A percentile compares a stretch with the other conserved stretches of the same genome.
These are phyloP conservation scores for Lamellibrachia luymesi DNA, from an alignment of 1,140 invertebrate genomes.

Conservation along the genomic window DNA sequence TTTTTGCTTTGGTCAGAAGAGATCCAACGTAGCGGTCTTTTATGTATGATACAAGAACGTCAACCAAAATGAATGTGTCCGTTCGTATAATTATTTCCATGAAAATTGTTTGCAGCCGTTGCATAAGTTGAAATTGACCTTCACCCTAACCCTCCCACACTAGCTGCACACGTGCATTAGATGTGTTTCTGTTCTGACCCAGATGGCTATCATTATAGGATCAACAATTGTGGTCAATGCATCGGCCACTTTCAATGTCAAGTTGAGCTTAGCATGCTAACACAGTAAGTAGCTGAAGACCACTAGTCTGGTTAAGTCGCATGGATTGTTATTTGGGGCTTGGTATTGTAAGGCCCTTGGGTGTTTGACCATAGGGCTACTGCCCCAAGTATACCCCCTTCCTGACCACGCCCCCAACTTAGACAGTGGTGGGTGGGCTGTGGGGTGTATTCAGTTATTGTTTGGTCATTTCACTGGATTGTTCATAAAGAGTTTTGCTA, in stretches of 20 bases:
- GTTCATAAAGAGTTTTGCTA: background rate
- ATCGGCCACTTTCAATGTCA: background rate
- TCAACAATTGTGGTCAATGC: background rate
- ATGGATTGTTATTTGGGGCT: background rate
- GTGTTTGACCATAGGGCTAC: background rate
- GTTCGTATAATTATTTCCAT: background rate
- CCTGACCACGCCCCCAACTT: background rate
- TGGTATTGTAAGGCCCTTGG: background rate
- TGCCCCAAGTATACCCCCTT: background rate
- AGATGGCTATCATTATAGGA: background rate
- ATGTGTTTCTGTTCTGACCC: background rate
- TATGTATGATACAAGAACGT: background rate
- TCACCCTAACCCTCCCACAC: background rate
- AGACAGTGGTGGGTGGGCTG: background rate
- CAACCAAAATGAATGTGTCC: background rate
- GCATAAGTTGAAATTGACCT: background rate
- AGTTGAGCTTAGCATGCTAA: background rate
- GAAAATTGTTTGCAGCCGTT: background rate
- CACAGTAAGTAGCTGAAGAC: background rate
- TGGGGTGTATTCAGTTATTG: background rate
- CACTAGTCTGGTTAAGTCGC: background rate
- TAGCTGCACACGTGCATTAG: background rate
- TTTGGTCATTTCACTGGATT: background rate
- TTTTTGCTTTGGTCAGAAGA: background rate
- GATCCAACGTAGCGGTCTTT: too few relatives aligned